Evolutionary conservation across 2,113 vertebrate species (phyloP), one percentile per base, ranked within the genome.

Genomic region (Pseudorectes ferrugineus): DNA sequence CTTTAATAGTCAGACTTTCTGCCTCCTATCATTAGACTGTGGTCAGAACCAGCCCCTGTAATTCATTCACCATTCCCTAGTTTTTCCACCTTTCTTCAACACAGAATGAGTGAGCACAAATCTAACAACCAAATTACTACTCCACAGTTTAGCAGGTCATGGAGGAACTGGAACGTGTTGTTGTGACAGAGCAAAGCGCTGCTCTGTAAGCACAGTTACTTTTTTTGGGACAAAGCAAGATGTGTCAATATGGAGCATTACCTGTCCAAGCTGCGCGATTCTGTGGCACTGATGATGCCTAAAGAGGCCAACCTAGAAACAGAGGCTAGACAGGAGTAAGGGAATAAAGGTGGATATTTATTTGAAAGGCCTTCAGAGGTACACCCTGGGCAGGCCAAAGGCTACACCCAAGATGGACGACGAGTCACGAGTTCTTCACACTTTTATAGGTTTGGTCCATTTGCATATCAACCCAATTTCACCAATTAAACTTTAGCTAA

Each of bases 231-330:
- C 42, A 71, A 36, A 62, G 19, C 19, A 45, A 51, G 38, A 1
- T 5, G 59, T 12, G 8, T 28, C 28, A 35, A 6, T 20, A 6
- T 0, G 5, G 35, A 78, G 29, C 14, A 17, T 4, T 17, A 4
- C 9, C 54, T 19, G 11, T 18, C 14, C n/a, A 8, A 26, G 40
- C 9, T 31, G 25, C 0, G 1, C 3, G 7, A 12, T 22, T 57
- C 16, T 33, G 68, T 24, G 58, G 58, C 62, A 67, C 17, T 38
- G 36, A 8, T 38, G 36, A 38, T 38, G 36, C 36, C 36, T 38
- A 38, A 38, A 38, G 36, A 38, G 36, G 36, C 9, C 36, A 38
- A 38, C 36, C 36, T 38, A 38, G 36, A 38, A 38, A 38, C 36
- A 38, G 36, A 38, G 36, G 10, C 36, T 38, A 38, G 36, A 38